Conservation (phyloP, 2,888 invertebrate species). For the Mesorhabditis belari region DNA sequence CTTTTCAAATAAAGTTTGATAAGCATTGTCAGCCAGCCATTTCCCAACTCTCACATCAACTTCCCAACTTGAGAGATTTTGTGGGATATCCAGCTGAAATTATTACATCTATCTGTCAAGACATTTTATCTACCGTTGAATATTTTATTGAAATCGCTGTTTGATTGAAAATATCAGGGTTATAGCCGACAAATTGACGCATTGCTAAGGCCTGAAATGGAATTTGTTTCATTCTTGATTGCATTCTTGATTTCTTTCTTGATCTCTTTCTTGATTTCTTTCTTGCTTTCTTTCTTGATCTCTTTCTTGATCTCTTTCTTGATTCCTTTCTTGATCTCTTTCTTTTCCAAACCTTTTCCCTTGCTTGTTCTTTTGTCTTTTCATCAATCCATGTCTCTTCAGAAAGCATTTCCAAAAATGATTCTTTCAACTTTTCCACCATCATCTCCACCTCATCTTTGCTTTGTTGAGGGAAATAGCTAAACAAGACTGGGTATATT, state of each 20-base stretch:
- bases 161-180: not conserved
- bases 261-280: too few relatives aligned
- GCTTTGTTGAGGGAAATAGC: not conserved
- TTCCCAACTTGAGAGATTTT: not conserved
- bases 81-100: not conserved
- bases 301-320: too few relatives aligned
- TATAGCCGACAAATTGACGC: not conserved
- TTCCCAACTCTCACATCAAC: conserved; percentile 1
- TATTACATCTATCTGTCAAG: too few relatives aligned
- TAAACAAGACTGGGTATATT: not conserved
- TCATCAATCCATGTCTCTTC: conserved; percentile 10
- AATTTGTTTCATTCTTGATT: too few relatives aligned
- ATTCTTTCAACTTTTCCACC: not conserved
- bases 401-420: conserved; percentile 5
- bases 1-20: not conserved
- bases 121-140: not conserved
- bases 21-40: not conserved
- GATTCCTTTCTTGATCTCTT: too few relatives aligned
- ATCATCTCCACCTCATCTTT: conserved; percentile 2
- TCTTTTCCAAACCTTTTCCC: conserved; percentile 1
- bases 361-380: conserved; percentile 3
- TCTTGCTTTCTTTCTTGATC: too few relatives aligned
- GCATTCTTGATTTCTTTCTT: too few relatives aligned
- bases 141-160: not conserved
- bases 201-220: not conserved